Base-by-base conservation (phyloP, 2,113 vertebrate species). In the Gallinago paraguaiae region DNA sequence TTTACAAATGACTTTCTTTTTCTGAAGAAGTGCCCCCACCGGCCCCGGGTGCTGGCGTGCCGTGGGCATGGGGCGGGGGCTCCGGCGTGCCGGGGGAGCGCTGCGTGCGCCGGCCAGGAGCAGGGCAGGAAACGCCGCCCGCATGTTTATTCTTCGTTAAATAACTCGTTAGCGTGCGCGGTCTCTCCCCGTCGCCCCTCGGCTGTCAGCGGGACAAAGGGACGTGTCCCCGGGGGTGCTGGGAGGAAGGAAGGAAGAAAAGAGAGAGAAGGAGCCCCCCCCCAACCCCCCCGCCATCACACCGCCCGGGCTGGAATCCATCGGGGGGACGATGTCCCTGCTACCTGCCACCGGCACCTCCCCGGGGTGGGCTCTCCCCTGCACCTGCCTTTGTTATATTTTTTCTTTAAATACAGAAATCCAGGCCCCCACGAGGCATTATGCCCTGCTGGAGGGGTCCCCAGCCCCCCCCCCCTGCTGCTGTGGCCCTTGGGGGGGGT, bases 191-290 rank as follows among this genome's bases (percentile, higher is more conserved):
- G 2, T 50, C 30, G 33, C 75, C 85, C 63, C 92, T 68, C 11
- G 13, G 56, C 85, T 69, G 93, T 82, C 92, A 14, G 30, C 5
- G 9, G 93, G 95, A 88, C 95, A 93, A 95, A 97, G 93, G 82
- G 88, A 93, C 53, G 1, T 2, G 7, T 90, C 92, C 87, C 85
- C 1, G 9, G 86, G 77, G 96, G 82, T 67, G 25, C 71, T 37
- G 0, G 8, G 81, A 77, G 90, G 88, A 92, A 92, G 94, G 94
- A 95, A 88, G 84, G 83, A 88, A 79, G 64, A 69, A 85, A 76
- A 93, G 74, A 45, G 53, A 60, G 33, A 61, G 64, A 59, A 79
- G 85, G 45, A 92, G 17, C 76, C 37, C 81, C 85, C 86, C 86
- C 54, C 13, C 3, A 37, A 37, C 37, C 9, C 39, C 39, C 39